These are phyloP conservation scores for Oeneis ivallda DNA, from an alignment of 2,888 invertebrate species.

Conservation along the genomic window DNA sequence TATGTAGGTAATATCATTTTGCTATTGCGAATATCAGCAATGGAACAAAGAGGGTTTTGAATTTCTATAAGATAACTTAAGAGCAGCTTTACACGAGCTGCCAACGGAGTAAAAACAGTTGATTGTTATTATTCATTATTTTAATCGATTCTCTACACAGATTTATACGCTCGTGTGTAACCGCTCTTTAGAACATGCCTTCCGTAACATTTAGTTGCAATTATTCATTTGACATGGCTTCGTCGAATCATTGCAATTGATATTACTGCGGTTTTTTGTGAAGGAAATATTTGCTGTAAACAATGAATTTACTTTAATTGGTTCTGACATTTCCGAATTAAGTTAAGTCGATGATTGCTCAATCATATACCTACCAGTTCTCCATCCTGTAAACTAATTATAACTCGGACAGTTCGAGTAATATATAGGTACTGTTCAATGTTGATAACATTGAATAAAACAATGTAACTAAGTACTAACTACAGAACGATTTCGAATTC, in stretches of 20 bases:
- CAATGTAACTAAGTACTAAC: no score
- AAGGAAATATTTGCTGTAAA: conserved; percentile 28
- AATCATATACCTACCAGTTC: conserved; percentile 26
- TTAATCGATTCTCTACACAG: conserved; percentile 30
- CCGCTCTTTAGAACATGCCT: conserved; percentile 50
- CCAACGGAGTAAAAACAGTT: conserved; percentile 14
- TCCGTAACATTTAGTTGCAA: conserved; percentile 68
- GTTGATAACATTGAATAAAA: conserved; percentile 1
- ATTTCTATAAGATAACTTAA: conserved; percentile 3
- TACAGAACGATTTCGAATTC: conserved; percentile 12
- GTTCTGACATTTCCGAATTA: conserved; percentile 25
- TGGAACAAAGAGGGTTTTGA: conserved; percentile 19
- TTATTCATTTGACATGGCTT: conserved; percentile 73
- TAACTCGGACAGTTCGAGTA: conserved; percentile 16
- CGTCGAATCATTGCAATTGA: conserved; percentile 58
- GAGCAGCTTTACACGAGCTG: conserved; percentile 26
- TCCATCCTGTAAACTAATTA: conserved; percentile 14
- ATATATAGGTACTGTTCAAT: background rate
- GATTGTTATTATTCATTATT: conserved; percentile 17
- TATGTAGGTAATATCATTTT: background rate
- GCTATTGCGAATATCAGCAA: background rate
- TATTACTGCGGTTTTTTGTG: conserved; percentile 33
- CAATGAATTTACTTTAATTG: conserved; percentile 29
- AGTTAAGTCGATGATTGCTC: conserved; percentile 29
- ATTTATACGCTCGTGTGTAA: conserved; percentile 49